Evolutionary conservation across 1,140 invertebrate species (phyloP).

Genomic region (Drosophila sproati): DNA sequence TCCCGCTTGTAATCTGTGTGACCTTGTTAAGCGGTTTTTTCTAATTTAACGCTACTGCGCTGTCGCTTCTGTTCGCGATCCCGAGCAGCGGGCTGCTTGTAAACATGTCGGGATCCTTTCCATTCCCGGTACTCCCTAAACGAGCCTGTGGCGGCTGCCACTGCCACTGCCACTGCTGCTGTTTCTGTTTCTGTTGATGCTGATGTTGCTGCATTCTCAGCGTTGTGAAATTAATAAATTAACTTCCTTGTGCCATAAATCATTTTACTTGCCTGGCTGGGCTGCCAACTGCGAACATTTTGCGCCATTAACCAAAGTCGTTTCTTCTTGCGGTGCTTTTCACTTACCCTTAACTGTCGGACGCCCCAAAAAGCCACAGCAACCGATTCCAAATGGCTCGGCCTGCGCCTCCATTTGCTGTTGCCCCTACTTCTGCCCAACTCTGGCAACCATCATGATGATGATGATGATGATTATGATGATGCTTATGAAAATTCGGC

Average conservation of each 20-base stretch:
- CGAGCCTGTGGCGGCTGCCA: not conserved
- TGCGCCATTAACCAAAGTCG: conserved; percentile 77
- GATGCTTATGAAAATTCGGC: conserved; percentile 60
- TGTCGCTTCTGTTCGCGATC: conserved; percentile 16
- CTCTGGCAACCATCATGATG: conserved; percentile 33
- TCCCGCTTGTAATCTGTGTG: conserved; percentile 49
- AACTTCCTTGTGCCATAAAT: conserved; percentile 82
- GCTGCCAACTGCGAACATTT: conserved; percentile 78
- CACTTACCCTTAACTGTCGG: conserved; percentile 73
- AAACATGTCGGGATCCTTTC: conserved; percentile 50
- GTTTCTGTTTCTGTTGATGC: conserved; percentile 2
- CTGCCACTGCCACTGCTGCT: conserved; percentile 7
- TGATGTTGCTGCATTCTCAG: conserved; percentile 30
- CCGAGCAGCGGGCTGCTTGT: conserved; percentile 57
- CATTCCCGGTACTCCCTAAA: conserved; percentile 3
- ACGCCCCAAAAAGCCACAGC: conserved; percentile 40
- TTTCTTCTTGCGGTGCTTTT: conserved; percentile 75
- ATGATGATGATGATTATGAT: conserved; percentile 50
- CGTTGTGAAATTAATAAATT: conserved; percentile 81
- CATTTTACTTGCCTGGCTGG: conserved; percentile 62
- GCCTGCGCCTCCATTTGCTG: not conserved
- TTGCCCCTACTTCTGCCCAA: not conserved
- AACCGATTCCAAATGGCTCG: conserved; percentile 35
- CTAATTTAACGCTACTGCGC: conserved; percentile 35
- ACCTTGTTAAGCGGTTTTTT: conserved; percentile 65